Conservation (phyloP, 2,888 invertebrate species). For the Chrysotoxum bicinctum region DNA sequence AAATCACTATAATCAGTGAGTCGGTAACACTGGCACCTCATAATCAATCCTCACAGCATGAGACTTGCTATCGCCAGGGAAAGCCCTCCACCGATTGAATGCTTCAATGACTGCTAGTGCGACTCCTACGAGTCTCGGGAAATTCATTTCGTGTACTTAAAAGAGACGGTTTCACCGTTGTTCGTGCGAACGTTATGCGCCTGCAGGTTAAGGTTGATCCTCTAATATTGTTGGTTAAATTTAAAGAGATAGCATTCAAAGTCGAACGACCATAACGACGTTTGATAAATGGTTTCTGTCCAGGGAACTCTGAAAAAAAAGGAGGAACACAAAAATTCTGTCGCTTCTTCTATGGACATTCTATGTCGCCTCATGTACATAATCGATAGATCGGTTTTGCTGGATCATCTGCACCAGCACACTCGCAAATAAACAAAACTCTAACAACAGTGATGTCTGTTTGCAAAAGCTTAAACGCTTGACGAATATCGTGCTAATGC, state of each 20-base stretch:
- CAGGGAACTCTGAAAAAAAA: conserved; percentile 22
- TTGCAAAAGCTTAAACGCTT: conserved; percentile 46
- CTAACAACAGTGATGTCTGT: neutral
- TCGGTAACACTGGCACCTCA: conserved; percentile 62
- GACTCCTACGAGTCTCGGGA: conserved; percentile 49
- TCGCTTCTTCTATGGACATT: conserved; percentile 23
- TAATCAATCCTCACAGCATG: conserved; percentile 41
- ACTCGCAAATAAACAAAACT: neutral
- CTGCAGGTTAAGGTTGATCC: conserved; percentile 37
- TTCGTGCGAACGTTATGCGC: conserved; percentile 34
- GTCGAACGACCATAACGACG: conserved; percentile 15
- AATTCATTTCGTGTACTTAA: conserved; percentile 1
- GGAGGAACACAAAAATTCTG: conserved; percentile 41
- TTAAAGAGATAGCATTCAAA: conserved; percentile 52
- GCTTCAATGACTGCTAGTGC: conserved; percentile 34
- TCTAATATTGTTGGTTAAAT: conserved; percentile 47
- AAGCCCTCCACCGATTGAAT: conserved; percentile 1
- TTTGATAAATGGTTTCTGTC: conserved; percentile 51
- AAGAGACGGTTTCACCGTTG: conserved; percentile 20
- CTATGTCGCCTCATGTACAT: neutral
- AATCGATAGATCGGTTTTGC: neutral
- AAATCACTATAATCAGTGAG: conserved; percentile 56
- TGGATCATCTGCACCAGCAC: conserved; percentile 11
- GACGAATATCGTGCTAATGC: conserved; percentile 68
- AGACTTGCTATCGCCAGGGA: neutral